These are phyloP conservation scores for Nannoperca obscura DNA, from an alignment of 2,797 vertebrate genomes.

Conservation along the genomic window DNA sequence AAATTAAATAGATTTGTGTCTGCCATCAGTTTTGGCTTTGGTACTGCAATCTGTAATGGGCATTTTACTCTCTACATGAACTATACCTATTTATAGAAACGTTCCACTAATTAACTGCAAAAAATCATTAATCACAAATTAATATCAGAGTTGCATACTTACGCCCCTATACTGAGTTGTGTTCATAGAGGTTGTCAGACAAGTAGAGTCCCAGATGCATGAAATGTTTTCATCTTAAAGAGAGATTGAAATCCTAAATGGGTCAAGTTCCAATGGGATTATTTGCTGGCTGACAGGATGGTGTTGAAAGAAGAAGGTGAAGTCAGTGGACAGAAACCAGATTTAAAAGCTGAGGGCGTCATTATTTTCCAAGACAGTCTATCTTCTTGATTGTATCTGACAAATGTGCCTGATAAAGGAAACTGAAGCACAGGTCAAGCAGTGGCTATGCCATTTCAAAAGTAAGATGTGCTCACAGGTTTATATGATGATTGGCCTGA, in stretches of 20 bases:
- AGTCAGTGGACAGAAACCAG: not conserved
- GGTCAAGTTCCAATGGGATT: slow-evolving; percentile 42
- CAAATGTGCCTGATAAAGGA: not conserved
- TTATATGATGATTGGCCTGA: not conserved
- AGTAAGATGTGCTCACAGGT: slow-evolving; percentile 3
- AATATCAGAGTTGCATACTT: not conserved
- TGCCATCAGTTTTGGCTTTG: not conserved
- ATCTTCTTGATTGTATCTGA: not conserved
- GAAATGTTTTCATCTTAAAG: slow-evolving; percentile 34
- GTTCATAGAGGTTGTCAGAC: slow-evolving; percentile 20
- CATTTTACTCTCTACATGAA: not conserved
- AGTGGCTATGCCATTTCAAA: not conserved
- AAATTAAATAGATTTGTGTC: not conserved
- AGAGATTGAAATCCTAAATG: slow-evolving; percentile 34
- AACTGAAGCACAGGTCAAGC: not conserved
- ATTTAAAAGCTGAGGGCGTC: not conserved
- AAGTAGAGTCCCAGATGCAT: slow-evolving; percentile 27
- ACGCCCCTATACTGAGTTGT: slow-evolving; percentile 4
- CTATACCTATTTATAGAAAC: too few relatives aligned
- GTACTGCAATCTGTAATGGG: not conserved
- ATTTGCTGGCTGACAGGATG: slow-evolving; percentile 17
- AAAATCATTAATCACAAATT: not conserved
- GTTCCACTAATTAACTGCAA: not conserved
- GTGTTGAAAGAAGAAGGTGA: slow-evolving; percentile 20
- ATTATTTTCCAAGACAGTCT: not conserved